Evolutionary conservation across 2,797 vertebrate species (phyloP).

Genomic region (Falco novaeseelandiae): DNA sequence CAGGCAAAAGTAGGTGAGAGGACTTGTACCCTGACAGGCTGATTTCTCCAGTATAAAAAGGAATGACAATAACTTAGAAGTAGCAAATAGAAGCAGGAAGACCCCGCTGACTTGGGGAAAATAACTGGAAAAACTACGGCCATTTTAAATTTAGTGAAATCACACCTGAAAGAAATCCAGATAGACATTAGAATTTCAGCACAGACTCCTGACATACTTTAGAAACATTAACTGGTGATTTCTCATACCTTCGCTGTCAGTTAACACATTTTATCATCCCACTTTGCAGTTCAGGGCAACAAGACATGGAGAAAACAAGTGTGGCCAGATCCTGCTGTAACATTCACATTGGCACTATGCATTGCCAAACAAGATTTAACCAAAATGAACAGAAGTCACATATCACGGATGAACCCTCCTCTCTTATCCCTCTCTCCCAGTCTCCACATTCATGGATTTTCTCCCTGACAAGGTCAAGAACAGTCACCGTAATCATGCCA

Average conservation of each 20-base stretch:
- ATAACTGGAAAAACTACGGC: not conserved
- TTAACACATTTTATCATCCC: not conserved
- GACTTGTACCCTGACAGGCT: not conserved
- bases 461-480: not conserved
- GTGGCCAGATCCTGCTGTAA: not conserved
- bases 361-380: not conserved
- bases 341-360: not conserved
- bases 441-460: not conserved
- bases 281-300: not conserved
- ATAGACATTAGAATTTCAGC: not conserved
- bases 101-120: not conserved
- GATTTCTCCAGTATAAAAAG: not conserved
- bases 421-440: not conserved
- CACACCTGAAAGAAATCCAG: not conserved
- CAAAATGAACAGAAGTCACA: not conserved
- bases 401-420: not conserved
- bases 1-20: not conserved
- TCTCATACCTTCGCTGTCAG: not conserved
- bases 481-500: not conserved
- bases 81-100: not conserved
- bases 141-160: not conserved
- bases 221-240: not conserved
- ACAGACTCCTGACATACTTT: not conserved
- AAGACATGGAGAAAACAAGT: not conserved
- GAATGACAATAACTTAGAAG: not conserved